These are phyloP conservation scores for Anabacerthia variegaticeps DNA, from an alignment of 2,797 vertebrate genomes.

Conservation along the genomic window DNA sequence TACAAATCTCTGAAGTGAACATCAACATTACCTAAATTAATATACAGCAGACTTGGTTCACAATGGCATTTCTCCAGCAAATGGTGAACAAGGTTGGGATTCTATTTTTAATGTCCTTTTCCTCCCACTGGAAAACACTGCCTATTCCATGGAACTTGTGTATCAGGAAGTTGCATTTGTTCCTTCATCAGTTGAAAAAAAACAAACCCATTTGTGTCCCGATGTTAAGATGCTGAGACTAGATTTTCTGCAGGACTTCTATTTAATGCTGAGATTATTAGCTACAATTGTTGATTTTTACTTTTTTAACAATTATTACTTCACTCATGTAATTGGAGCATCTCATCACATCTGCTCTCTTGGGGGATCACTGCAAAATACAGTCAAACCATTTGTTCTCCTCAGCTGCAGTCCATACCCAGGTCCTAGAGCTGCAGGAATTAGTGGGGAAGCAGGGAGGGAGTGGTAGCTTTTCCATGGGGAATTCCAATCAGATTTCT, in stretches of 20 bases:
- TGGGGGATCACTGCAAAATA: not conserved
- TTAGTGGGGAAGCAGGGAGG: not conserved
- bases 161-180: not conserved
- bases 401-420: not conserved
- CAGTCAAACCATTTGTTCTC: not conserved
- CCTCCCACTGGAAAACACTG: not conserved
- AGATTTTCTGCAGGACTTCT: not conserved
- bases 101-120: slow-evolving; percentile 23
- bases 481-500: slow-evolving; percentile 7
- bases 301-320: not conserved
- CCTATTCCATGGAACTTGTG: not conserved
- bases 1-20: not conserved
- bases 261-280: not conserved
- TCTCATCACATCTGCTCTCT: not conserved
- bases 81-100: not conserved
- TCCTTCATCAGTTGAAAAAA: not conserved
- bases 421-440: not conserved
- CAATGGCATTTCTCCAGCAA: not conserved
- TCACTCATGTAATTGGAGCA: not conserved
- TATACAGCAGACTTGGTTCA: slow-evolving; percentile 2
- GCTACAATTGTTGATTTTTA: not conserved
- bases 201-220: not conserved
- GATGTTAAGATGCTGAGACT: not conserved
- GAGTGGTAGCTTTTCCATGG: not conserved
- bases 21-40: slow-evolving; percentile 17